Base-by-base conservation (phyloP, 2,888 invertebrate genomes). In the Callinectes sapidus region DNA sequence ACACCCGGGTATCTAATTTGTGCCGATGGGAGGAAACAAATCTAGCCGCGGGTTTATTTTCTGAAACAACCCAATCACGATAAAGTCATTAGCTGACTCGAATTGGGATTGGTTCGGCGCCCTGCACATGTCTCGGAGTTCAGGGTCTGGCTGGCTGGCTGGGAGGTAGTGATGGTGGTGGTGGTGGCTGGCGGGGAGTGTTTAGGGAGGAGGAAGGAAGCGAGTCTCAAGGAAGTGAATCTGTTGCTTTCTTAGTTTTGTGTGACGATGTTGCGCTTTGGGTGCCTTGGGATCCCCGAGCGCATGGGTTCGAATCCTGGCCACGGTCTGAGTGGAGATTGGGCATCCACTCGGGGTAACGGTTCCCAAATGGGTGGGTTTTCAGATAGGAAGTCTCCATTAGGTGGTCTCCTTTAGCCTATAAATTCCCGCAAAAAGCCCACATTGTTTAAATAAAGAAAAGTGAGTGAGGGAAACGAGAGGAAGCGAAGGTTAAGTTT, bases 11-110 rank as follows among this genome's bases (percentile, higher is more conserved):
- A 87, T 87, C 87, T 87, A 87, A 87, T 87, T 87, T 87, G 87
- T 39, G 42, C 87, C n/a, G 87, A 87, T 87, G 48, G 48, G 54
- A 87, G 54, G 48, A 87, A 87, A 87, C 87, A 87, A 87, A 87
- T 87, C 87, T 42, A 16, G 28, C 23, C 42, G 48, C 16, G 14
- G 48, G 87, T 87, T 28, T 87, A 48, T 87, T 87, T 87, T 48
- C 87, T 48, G 87, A 87, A 87, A 87, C 87, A 48, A 87, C 87
- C 87, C 87, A 87, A 87, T 87, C 87, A 87, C 87, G 87, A 54
- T 87, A 87, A 87, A 42, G 87, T 87, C 87, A 87, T 87, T 87
- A 87, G 28, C 54, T 10, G 87, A 28, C 87, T 28, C n/a, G 87
- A 87, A 42, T 54, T 87, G 42, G 42, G 87, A 87, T 87, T 87